Evolutionary conservation across 2,888 invertebrate species (phyloP), one percentile per base, ranked within the genome.

Genomic region (Drosophila mimetica): DNA sequence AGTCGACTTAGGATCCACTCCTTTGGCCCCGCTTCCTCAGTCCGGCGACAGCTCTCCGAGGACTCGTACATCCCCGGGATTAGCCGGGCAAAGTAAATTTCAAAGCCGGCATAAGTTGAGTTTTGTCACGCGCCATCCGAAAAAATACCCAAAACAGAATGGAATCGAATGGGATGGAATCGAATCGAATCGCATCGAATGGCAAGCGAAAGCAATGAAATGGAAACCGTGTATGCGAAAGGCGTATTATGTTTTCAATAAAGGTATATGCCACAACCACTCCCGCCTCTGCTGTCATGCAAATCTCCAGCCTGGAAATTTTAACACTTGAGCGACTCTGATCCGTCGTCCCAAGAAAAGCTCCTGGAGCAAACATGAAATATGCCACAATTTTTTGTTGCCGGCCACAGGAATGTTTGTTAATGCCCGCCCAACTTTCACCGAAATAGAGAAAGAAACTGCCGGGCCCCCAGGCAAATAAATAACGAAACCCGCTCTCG

Each of bases 241-340:
- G 74, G 77, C 72, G 81, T 82, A 85, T 85, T 85, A 85, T 71
- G 79, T 81, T 65, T 86, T 81, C 85, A 81, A 85, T 81, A 81
- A 76, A 82, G 86, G 82, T 87, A 79, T 66, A 48, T 55, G 18
- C 46, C 36, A 36, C 53, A 44, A 41, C 25, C 67, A 20, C 42
- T 50, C 16, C 25, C 6, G 16, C 7, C 13, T 14, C 28, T 25
- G 36, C 53, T 48, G 66, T 50, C 87, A 83, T 88, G 88, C 87
- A 83, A 86, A 83, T 83, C 88, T 74, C 42, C 72, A 67, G 78
- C 70, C 78, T 64, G 47, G 64, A 83, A 83, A 86, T 84, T 84
- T 88, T 84, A 84, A 86, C 87, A 80, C 83, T 83, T 64, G 87
- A 83, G 58, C 72, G 81, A 58, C 25, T 75, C 73, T 86, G 69